phyloP scores from a whole-genome alignment of 2,113 vertebrate species.

The Caloenas nicobarica region DNA sequence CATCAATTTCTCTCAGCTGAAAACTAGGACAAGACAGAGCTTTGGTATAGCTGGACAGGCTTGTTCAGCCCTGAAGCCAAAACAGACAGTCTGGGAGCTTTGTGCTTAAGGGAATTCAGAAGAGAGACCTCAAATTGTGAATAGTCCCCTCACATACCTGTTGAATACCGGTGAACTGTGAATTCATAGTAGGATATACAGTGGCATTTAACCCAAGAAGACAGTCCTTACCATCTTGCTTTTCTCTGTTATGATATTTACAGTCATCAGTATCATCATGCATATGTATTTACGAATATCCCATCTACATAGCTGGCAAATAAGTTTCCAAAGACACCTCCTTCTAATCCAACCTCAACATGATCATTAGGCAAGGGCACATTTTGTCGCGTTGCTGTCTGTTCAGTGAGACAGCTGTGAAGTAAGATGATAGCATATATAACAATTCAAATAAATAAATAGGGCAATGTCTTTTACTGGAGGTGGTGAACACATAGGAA shows the following conservation, averaged over 20 bases:
- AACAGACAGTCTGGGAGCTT: background rate
- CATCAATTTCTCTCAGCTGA: background rate
- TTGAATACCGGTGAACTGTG: background rate
- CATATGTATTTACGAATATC: background rate
- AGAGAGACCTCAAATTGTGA: background rate
- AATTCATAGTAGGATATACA: background rate
- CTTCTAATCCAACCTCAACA: background rate
- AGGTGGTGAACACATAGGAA: background rate
- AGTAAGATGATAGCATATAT: background rate
- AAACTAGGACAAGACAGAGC: background rate
- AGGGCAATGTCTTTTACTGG: background rate
- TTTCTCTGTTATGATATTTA: background rate
- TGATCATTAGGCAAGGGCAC: background rate
- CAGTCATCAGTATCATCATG: background rate
- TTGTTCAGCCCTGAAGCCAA: background rate
- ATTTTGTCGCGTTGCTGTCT: background rate
- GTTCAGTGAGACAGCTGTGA: background rate
- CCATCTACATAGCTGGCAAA: background rate
- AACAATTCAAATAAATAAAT: background rate
- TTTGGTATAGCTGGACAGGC: background rate
- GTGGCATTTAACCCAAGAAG: background rate
- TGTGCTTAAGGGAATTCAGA: background rate
- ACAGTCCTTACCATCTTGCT: background rate
- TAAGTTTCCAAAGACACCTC: background rate
- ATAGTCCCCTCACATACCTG: background rate